Evolutionary conservation across 2,888 invertebrate species (phyloP).

Genomic region (Macropis europaea): DNA sequence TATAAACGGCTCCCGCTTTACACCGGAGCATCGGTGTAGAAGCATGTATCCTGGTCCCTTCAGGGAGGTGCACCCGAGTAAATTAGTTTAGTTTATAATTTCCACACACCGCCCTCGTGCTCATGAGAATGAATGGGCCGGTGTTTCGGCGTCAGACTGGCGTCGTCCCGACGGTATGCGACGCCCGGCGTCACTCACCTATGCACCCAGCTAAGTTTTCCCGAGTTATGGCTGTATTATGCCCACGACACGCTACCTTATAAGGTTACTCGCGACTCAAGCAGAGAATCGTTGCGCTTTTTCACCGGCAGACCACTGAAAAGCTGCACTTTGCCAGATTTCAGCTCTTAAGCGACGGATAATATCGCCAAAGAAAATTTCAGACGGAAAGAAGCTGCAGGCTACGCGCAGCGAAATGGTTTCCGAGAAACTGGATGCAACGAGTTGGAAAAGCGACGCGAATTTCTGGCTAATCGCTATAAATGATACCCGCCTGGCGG

Average conservation of each 20-base stretch:
- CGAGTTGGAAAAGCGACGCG: too few species aligned
- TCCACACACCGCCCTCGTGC: slow-evolving; percentile 56
- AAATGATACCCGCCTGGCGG: too few species aligned
- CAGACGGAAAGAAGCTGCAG: too few species aligned
- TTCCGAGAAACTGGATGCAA: too few species aligned
- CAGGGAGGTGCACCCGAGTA: slow-evolving; percentile 52
- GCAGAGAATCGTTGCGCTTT: not conserved
- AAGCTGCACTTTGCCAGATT: too few species aligned
- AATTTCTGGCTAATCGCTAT: too few species aligned
- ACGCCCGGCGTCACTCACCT: slow-evolving; percentile 61
- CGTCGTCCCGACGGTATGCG: slow-evolving; percentile 64
- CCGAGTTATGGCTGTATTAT: slow-evolving; percentile 55
- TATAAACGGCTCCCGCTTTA: slow-evolving; percentile 32
- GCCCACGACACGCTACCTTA: slow-evolving; percentile 50
- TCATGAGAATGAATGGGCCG: slow-evolving; percentile 67
- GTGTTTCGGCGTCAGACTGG: slow-evolving; percentile 65
- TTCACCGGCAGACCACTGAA: not conserved
- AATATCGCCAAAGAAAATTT: too few species aligned
- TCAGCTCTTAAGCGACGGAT: too few species aligned
- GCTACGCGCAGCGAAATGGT: too few species aligned
- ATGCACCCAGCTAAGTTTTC: slow-evolving; percentile 60
- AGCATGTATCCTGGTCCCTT: not conserved
- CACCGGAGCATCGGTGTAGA: not conserved
- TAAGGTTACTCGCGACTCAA: slow-evolving; percentile 41
- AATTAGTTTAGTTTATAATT: slow-evolving; percentile 74